Evolutionary conservation across 2,888 invertebrate species (phyloP), one percentile per base, ranked within the genome.

Genomic region (Carabus problematicus): DNA sequence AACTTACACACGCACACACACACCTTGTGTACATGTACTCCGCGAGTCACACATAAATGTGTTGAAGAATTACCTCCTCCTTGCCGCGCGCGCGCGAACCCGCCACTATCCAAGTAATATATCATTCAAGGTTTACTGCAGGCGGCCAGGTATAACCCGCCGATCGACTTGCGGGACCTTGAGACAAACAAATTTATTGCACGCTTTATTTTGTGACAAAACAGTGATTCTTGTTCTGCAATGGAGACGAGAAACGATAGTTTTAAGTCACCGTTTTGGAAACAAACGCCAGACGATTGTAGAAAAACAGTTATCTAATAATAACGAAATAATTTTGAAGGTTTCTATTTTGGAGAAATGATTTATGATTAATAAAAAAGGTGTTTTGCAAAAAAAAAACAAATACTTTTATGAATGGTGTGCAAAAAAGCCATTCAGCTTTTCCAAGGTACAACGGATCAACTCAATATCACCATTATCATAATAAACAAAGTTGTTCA

Each of bases 121-220:
- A 74, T 74, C 75, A 76, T 75, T 76, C 76, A 76, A 76, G 76
- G 75, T 75, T 75, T 74, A 76, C 75, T 73, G 74, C 73, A 74
- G 71, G 71, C 73, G 72, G 72, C 74, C 72, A 72, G 73, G 74
- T 74, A 71, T 62, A 69, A 69, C 69, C 71, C 66, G 71, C 72
- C 70, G 71, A 73, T 73, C 72, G 73, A 73, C 75, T 72, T 71
- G n/a, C n/a, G 61, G 70, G 76, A 75, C 76, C 76, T 76, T 76
- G 76, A 76, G 76, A 76, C 76, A 71, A 74, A 74, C 73, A 73
- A 75, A 74, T 75, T 75, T 74, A 74, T 69, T 69, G 62, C 61
- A 68, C 29, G 55, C 54, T 68, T 61, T 68, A 68, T 68, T 61
- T 45, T 62, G 62, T 54, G 56, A 66, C 12, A 72, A 55, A 70